phyloP scores from a whole-genome alignment of 2,113 vertebrate genomes.

The Bettongia penicillata region DNA sequence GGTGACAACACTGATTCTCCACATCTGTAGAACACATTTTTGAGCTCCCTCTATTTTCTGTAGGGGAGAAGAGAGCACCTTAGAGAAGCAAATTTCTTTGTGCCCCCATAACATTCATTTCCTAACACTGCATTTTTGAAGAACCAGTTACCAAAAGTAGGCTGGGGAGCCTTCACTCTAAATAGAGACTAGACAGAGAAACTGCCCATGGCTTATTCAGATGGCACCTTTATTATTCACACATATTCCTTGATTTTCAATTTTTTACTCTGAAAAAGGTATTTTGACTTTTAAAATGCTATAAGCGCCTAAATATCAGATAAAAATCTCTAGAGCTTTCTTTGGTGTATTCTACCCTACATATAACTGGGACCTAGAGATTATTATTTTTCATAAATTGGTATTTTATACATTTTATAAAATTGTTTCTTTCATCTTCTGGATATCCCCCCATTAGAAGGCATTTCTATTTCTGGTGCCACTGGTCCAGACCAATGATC shows the following conservation, averaged over 20 bases:
- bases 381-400: not conserved
- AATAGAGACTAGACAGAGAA: not conserved
- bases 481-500: not conserved
- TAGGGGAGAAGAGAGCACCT: not conserved
- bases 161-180: not conserved
- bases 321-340: not conserved
- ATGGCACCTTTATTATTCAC: not conserved
- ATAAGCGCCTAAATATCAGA: not conserved
- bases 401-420: not conserved
- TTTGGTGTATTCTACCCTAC: not conserved
- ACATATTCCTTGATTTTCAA: not conserved
- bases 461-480: not conserved
- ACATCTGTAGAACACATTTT: not conserved
- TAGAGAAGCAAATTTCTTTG: not conserved
- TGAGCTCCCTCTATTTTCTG: not conserved
- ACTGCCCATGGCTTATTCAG: not conserved
- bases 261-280: not conserved
- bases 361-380: not conserved
- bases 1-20: not conserved
- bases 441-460: no score
- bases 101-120: not conserved
- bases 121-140: not conserved
- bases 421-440: not conserved
- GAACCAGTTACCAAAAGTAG: not conserved
- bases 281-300: not conserved